Evolutionary conservation across 2,888 invertebrate genomes (phyloP).

Genomic region (Xanthorhoe spadicearia): DNA sequence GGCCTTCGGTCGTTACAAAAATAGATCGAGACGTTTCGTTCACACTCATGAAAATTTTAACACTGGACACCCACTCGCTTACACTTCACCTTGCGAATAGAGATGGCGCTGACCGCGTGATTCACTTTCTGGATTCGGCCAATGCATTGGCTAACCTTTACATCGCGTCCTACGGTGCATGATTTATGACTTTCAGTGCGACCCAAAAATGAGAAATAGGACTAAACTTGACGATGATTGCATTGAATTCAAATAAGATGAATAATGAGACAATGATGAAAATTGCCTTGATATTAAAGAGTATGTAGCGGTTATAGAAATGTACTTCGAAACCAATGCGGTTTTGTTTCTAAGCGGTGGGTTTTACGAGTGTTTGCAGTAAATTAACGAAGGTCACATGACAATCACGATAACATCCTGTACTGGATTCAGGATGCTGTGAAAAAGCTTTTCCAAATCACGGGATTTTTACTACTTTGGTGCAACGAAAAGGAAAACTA

Average conservation of each 20-base stretch:
- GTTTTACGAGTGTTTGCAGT: neutral
- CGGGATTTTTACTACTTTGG: too few species aligned
- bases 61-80: slow-evolving; percentile 78
- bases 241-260: neutral
- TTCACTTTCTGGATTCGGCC: slow-evolving; percentile 58
- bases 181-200: slow-evolving; percentile 51
- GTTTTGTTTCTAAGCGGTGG: neutral
- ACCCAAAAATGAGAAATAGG: slow-evolving; percentile 20
- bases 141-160: slow-evolving; percentile 47
- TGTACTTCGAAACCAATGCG: neutral
- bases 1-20: slow-evolving; percentile 79
- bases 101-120: slow-evolving; percentile 82
- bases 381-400: neutral
- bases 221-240: neutral
- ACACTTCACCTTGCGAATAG: slow-evolving; percentile 79
- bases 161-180: slow-evolving; percentile 47
- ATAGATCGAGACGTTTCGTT: slow-evolving; percentile 80
- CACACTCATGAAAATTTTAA: slow-evolving; percentile 79
- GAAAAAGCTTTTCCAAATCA: too few species aligned
- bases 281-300: neutral
- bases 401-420: neutral
- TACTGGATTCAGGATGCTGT: neutral
- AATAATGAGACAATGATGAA: neutral
- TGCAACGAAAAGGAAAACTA: too few species aligned
- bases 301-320: neutral